A percentile compares a stretch with the other conserved stretches of the same genome.
Conservation (phyloP, 1,140 invertebrate species). For the Delia radicum region DNA sequence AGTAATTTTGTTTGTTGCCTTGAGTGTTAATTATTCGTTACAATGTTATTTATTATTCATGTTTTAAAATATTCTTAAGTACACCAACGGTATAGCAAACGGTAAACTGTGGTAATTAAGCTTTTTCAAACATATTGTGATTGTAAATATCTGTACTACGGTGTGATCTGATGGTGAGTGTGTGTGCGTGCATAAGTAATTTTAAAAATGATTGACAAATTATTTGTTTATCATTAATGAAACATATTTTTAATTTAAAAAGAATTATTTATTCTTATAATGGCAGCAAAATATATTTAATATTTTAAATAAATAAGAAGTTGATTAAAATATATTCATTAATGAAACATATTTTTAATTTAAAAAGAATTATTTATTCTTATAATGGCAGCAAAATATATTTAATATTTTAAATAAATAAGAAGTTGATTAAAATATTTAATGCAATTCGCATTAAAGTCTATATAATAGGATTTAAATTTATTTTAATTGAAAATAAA, state of each 20-base stretch:
- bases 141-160: not conserved
- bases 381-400: not conserved
- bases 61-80: not conserved
- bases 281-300: not conserved
- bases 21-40: not conserved
- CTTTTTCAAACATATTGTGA: not conserved
- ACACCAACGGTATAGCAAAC: not conserved
- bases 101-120: not conserved
- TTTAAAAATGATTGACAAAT: not conserved
- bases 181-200: too few species aligned
- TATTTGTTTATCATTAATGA: not conserved
- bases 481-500: too few species aligned
- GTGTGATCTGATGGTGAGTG: too few species aligned
- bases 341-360: not conserved
- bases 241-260: not conserved
- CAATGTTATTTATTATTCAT: not conserved
- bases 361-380: not conserved
- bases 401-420: not conserved
- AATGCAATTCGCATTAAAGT: too few species aligned
- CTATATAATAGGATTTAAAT: too few species aligned
- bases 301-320: not conserved
- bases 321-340: not conserved
- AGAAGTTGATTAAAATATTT: not conserved
- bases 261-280: not conserved
- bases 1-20: not conserved